Conservation (phyloP, 2,888 invertebrate genomes). For the Drosophila mimica region DNA sequence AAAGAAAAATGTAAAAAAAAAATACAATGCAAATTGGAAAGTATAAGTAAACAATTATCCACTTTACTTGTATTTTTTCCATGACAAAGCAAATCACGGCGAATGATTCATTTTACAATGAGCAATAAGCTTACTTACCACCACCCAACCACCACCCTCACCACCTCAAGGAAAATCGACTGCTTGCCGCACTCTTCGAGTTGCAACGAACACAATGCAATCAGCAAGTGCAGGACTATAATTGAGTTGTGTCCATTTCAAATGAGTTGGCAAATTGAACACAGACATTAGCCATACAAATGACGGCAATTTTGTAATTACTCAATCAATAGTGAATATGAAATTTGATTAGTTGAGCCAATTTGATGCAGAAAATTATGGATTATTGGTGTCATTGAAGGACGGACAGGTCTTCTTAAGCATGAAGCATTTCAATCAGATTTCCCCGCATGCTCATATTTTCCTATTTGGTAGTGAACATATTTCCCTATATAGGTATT, state of each 20-base stretch:
- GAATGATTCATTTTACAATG: not conserved
- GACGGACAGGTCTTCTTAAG: not conserved
- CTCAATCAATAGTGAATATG: slow-evolving; percentile 24
- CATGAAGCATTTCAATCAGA: not conserved
- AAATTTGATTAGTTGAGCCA: slow-evolving; percentile 14
- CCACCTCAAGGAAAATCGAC: not conserved
- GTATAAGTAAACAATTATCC: not conserved
- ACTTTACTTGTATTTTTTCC: not conserved
- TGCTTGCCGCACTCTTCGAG: not conserved
- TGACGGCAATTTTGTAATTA: slow-evolving; percentile 27
- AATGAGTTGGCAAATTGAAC: slow-evolving; percentile 1
- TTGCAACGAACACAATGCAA: not conserved
- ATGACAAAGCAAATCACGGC: not conserved
- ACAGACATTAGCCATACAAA: not conserved
- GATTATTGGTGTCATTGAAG: not conserved
- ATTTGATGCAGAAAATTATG: not conserved
- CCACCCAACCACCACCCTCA: not conserved
- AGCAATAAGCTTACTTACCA: not conserved
- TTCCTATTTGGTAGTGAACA: slow-evolving; percentile 3
- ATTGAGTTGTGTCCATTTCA: slow-evolving; percentile 19
- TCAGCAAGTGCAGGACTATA: slow-evolving; percentile 14
- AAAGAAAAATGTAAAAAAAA: not conserved
- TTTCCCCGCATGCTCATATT: not conserved
- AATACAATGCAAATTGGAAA: not conserved
- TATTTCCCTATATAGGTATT: slow-evolving; percentile 2